Percentiles rank a stretch among this genome's conserved stretches.
These are phyloP conservation scores for Steatornis caripensis DNA, from an alignment of 2,113 vertebrate species.

Conservation along the genomic window DNA sequence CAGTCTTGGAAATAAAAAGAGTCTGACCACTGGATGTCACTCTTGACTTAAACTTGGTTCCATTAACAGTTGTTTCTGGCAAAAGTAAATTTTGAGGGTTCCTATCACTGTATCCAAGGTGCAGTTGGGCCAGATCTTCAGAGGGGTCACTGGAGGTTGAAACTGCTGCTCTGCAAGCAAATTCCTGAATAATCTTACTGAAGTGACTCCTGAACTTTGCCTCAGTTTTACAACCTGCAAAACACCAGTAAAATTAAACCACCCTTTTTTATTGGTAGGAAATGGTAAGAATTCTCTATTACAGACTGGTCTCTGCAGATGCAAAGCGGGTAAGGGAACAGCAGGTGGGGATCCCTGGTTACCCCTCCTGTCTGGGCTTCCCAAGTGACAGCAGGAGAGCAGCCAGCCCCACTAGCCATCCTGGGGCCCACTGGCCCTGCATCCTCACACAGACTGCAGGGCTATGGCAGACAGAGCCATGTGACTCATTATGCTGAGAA, in stretches of 20 bases:
- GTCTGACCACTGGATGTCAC: constrained; percentile 37
- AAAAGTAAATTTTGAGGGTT: neutral
- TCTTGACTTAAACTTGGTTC: neutral
- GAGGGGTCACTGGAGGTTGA: neutral
- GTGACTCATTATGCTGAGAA: neutral
- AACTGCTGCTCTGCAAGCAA: neutral
- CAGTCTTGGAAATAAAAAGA: neutral
- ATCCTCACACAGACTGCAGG: neutral
- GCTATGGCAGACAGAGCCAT: neutral
- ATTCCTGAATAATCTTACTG: neutral
- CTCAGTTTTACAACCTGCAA: neutral
- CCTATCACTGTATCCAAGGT: neutral
- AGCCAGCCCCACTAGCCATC: neutral
- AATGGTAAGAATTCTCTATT: neutral
- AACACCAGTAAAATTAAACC: neutral
- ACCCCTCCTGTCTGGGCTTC: neutral
- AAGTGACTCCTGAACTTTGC: neutral
- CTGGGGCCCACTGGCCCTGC: too few relatives aligned
- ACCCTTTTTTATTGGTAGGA: neutral
- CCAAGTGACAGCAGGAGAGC: neutral
- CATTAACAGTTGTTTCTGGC: neutral
- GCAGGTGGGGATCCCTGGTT: neutral
- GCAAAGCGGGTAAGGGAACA: neutral
- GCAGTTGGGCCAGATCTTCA: neutral
- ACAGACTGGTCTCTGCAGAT: neutral